phyloP scores from a whole-genome alignment of 2,888 invertebrate genomes.

The Clivina fossor region DNA sequence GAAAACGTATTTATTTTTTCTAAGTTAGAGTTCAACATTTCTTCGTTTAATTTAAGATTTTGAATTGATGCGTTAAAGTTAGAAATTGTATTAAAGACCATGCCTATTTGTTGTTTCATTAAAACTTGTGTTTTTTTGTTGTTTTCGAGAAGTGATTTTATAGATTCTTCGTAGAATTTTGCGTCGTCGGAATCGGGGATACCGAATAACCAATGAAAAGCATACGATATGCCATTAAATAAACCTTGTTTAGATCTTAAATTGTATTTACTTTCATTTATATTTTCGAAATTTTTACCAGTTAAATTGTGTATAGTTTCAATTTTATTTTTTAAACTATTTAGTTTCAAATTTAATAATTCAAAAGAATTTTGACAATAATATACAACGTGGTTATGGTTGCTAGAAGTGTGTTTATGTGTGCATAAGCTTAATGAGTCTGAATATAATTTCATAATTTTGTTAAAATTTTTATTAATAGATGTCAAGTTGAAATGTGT shows the following conservation, averaged over 20 bases:
- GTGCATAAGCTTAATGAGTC: background rate
- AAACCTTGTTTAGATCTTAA: background rate
- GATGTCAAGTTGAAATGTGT: too few species aligned
- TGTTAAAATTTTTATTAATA: background rate
- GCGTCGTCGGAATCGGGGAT: background rate
- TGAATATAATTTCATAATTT: background rate
- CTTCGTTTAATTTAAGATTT: background rate
- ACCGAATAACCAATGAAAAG: background rate
- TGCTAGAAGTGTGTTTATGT: background rate
- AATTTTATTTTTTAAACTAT: background rate
- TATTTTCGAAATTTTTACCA: too few species aligned
- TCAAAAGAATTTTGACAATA: conserved; percentile 1
- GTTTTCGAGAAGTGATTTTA: background rate
- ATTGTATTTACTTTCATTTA: background rate
- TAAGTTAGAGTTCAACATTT: background rate
- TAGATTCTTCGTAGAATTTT: conserved; percentile 1
- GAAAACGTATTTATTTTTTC: background rate
- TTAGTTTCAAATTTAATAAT: background rate
- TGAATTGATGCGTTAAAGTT: conserved; percentile 6
- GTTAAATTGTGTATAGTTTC: background rate
- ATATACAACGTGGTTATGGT: background rate
- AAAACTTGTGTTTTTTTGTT: background rate
- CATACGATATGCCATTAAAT: background rate
- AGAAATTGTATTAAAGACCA: background rate
- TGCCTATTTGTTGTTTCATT: background rate